Evolutionary conservation across 2,113 vertebrate genomes (phyloP).

Genomic region (Phalacrocorax carbo): DNA sequence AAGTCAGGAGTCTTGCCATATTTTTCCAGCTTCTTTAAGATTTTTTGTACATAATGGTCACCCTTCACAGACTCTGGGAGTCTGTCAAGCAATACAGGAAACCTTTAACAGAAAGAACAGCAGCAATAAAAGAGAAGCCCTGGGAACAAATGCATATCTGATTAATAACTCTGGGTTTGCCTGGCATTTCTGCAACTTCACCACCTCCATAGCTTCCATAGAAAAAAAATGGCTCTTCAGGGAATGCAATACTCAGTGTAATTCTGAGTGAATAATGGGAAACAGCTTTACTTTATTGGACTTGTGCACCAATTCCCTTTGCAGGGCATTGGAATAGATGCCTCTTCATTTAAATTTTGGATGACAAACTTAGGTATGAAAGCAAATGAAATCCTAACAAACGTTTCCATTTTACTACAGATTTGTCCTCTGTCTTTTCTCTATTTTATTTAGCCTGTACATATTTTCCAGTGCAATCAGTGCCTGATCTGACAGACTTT

Average conservation of each 20-base stretch:
- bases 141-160: background rate
- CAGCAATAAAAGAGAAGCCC: background rate
- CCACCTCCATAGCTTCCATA: background rate
- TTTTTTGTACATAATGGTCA: slow-evolving; percentile 61
- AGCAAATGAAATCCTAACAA: slow-evolving; percentile 27
- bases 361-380: background rate
- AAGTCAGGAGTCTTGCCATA: slow-evolving; percentile 67
- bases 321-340: background rate
- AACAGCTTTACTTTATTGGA: slow-evolving; percentile 23
- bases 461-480: background rate
- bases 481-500: background rate
- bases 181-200: slow-evolving; percentile 5
- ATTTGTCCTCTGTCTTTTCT: slow-evolving; percentile 8
- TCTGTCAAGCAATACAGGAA: slow-evolving; percentile 70
- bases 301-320: background rate
- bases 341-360: background rate
- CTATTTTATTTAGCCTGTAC: slow-evolving; percentile 5
- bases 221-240: background rate
- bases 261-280: background rate
- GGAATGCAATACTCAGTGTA: background rate
- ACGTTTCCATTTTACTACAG: slow-evolving; percentile 9
- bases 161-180: background rate
- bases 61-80: slow-evolving; percentile 68
- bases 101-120: slow-evolving; percentile 62
- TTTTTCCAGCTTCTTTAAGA: slow-evolving; percentile 73